Conservation (phyloP, 1,140 invertebrate genomes). For the Phortica variegata region DNA sequence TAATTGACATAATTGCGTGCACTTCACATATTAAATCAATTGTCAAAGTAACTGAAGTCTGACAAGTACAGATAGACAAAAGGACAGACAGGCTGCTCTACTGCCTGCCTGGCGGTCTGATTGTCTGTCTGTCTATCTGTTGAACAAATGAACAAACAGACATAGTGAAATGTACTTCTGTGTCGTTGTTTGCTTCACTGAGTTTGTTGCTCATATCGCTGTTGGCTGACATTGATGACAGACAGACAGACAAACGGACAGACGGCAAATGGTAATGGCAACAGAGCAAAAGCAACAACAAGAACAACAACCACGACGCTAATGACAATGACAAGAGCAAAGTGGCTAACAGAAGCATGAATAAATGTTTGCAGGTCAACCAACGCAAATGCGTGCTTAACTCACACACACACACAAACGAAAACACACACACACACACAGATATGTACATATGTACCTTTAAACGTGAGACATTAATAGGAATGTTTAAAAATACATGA, state of each 20-base stretch:
- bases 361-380: slow-evolving; percentile 52
- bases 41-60: slow-evolving; percentile 27
- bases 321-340: slow-evolving; percentile 42
- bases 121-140: too few relatives aligned
- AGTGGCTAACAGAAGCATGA: slow-evolving; percentile 51
- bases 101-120: slow-evolving; percentile 22
- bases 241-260: too few relatives aligned
- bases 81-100: not conserved
- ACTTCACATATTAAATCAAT: slow-evolving; percentile 54
- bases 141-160: not conserved
- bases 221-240: slow-evolving; percentile 53
- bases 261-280: too few relatives aligned
- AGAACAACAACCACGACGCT: slow-evolving; percentile 42
- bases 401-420: slow-evolving; percentile 5
- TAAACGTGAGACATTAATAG: too few relatives aligned
- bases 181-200: too few relatives aligned
- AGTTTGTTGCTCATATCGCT: slow-evolving; percentile 47
- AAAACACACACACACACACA: slow-evolving; percentile 5
- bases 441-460: not conserved
- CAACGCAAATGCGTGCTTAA: slow-evolving; percentile 24
- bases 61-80: slow-evolving; percentile 11
- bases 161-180: slow-evolving; percentile 9
- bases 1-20: slow-evolving; percentile 53
- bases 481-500: too few relatives aligned
- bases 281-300: too few relatives aligned